Conservation (phyloP, 2,888 invertebrate species). For the Drosophila lacicola region DNA sequence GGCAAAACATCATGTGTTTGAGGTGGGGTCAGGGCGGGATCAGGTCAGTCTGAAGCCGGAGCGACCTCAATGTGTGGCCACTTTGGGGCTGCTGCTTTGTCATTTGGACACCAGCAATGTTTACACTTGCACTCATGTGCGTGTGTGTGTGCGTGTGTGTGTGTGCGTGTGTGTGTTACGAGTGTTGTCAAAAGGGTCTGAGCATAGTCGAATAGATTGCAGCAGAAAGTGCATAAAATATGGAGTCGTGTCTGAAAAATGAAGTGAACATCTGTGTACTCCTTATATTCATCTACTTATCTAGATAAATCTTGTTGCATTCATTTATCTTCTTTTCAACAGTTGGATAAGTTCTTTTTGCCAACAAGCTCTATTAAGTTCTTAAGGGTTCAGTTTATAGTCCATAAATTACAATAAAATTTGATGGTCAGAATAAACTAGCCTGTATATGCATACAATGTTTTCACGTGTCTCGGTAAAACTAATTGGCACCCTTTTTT, state of each 20-base stretch:
- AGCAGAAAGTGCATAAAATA: conserved; percentile 15
- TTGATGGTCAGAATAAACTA: background rate
- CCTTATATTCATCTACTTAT: background rate
- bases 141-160: conserved; percentile 6
- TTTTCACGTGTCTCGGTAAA: no score
- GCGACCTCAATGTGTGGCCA: conserved; percentile 52
- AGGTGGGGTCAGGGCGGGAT: background rate
- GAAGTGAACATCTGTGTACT: conserved; percentile 10
- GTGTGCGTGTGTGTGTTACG: background rate
- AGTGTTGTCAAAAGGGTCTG: conserved; percentile 15
- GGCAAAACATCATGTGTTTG: conserved; percentile 6
- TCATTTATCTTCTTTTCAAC: conserved; percentile 9
- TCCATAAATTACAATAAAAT: background rate
- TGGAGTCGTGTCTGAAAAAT: conserved; percentile 12
- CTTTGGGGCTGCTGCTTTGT: conserved; percentile 40
- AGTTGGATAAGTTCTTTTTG: background rate
- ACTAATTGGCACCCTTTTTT: no score
- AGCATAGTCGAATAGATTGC: conserved; percentile 11
- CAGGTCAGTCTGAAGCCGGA: background rate
- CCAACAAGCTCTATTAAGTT: background rate
- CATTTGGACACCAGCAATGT: conserved; percentile 22
- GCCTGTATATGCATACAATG: no score
- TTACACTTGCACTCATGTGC: conserved; percentile 11
- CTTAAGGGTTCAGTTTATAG: no score
- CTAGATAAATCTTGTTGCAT: conserved; percentile 4